Evolutionary conservation across 2,888 invertebrate species (phyloP).

Genomic region (Mycalesis mineus): DNA sequence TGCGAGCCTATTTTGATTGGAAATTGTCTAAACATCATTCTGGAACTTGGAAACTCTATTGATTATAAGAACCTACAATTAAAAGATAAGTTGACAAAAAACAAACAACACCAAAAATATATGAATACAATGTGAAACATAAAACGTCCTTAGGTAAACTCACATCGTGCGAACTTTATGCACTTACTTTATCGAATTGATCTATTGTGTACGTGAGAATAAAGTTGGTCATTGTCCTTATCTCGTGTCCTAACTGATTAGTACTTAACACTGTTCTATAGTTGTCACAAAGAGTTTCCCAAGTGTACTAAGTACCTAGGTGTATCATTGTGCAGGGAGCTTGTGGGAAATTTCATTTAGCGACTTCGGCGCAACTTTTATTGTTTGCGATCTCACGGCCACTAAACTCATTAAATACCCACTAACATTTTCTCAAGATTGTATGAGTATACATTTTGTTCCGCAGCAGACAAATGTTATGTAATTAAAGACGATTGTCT

Average conservation of each 20-base stretch:
- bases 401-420: conserved; percentile 42
- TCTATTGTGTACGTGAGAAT: conserved; percentile 50
- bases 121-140: conserved; percentile 28
- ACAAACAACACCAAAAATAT: too few species aligned
- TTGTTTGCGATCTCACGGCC: conserved; percentile 62
- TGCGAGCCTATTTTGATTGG: too few species aligned
- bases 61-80: too few species aligned
- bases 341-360: conserved; percentile 63
- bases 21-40: too few species aligned
- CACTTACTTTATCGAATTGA: conserved; percentile 32
- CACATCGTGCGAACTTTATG: conserved; percentile 48
- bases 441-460: conserved; percentile 31
- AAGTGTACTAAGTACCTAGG: conserved; percentile 42
- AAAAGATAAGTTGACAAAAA: too few species aligned
- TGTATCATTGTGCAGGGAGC: conserved; percentile 28
- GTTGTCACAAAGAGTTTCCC: conserved; percentile 64
- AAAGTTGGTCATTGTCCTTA: conserved; percentile 63
- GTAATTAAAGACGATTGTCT: conserved; percentile 12
- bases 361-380: conserved; percentile 48
- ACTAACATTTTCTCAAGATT: conserved; percentile 61
- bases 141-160: conserved; percentile 36
- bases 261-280: conserved; percentile 59
- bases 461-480: conserved; percentile 17
- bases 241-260: conserved; percentile 64
- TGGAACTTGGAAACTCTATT: too few species aligned